Conservation (phyloP, 2,888 invertebrate genomes). For the Cremastobaeus sp. region DNA sequence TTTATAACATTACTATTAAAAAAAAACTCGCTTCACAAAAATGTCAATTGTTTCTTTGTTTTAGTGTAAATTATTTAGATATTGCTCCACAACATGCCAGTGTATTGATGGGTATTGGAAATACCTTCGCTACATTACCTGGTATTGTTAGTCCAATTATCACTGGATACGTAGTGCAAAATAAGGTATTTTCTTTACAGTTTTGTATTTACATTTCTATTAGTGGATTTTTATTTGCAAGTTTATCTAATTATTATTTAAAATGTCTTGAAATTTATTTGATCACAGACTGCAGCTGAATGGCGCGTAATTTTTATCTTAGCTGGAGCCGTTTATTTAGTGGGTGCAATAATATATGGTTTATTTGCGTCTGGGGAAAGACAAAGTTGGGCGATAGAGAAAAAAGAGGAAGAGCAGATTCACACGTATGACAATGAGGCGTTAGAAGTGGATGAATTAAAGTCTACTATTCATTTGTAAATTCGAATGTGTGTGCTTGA, state of each 20-base stretch:
- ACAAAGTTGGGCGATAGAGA: slow-evolving; percentile 88
- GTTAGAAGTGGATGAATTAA: slow-evolving; percentile 68
- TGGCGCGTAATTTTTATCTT: slow-evolving; percentile 94
- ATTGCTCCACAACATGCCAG: slow-evolving; percentile 95
- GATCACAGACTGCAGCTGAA: slow-evolving; percentile 85
- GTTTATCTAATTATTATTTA: too few relatives aligned
- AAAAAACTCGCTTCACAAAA: too few relatives aligned
- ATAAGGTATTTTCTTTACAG: slow-evolving; percentile 80
- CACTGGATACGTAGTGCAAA: slow-evolving; percentile 87
- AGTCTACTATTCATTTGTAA: slow-evolving; percentile 47
- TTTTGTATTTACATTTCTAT: too few relatives aligned
- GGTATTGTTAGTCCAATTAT: slow-evolving; percentile 93
- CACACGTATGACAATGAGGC: slow-evolving; percentile 70
- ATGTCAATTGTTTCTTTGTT: too few relatives aligned
- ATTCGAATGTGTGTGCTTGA: slow-evolving; percentile 2
- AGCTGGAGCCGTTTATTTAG: slow-evolving; percentile 87
- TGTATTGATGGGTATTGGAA: slow-evolving; percentile 93
- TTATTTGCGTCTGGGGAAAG: slow-evolving; percentile 88
- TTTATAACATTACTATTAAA: too few relatives aligned
- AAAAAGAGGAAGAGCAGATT: slow-evolving; percentile 41
- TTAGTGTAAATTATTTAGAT: slow-evolving; percentile 90
- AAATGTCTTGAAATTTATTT: too few relatives aligned
- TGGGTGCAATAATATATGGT: slow-evolving; percentile 92
- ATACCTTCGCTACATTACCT: slow-evolving; percentile 93
- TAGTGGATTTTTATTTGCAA: too few relatives aligned